Conservation (phyloP, 2,888 invertebrate genomes). For the Cantharis rufa region DNA sequence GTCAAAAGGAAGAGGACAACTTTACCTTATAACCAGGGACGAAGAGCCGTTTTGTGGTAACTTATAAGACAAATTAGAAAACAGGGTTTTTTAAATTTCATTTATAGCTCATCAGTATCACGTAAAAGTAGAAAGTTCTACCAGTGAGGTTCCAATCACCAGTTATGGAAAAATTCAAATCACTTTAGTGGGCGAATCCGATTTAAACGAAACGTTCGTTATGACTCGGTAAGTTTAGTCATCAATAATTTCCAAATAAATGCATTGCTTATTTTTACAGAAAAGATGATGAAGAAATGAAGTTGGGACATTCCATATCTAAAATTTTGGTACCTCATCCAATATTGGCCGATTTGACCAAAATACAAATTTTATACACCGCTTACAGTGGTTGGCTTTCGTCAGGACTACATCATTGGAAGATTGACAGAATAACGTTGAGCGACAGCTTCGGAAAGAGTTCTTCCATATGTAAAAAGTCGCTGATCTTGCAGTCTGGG, state of each 20-base stretch:
- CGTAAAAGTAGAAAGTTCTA: constrained; percentile 78
- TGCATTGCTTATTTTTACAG: constrained; percentile 53
- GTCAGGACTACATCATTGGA: constrained; percentile 78
- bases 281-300: constrained; percentile 77
- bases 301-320: constrained; percentile 73
- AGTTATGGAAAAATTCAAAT: constrained; percentile 82
- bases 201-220: constrained; percentile 85
- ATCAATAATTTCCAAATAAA: neutral
- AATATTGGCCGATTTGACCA: constrained; percentile 73
- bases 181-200: constrained; percentile 78
- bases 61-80: neutral
- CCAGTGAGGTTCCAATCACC: constrained; percentile 65
- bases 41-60: constrained; percentile 91
- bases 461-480: constrained; percentile 79
- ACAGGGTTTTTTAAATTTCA: too few relatives aligned
- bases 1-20: constrained; percentile 79
- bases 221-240: constrained; percentile 72
- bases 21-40: constrained; percentile 87
- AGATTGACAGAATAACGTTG: constrained; percentile 80
- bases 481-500: constrained; percentile 74
- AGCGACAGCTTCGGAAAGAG: constrained; percentile 85
- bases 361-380: constrained; percentile 78
- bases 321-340: constrained; percentile 90
- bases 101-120: constrained; percentile 82
- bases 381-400: constrained; percentile 91